A percentile compares a stretch with the other conserved stretches of the same genome.
Conservation (phyloP, 2,888 invertebrate genomes). For the Rhagonycha lutea region DNA sequence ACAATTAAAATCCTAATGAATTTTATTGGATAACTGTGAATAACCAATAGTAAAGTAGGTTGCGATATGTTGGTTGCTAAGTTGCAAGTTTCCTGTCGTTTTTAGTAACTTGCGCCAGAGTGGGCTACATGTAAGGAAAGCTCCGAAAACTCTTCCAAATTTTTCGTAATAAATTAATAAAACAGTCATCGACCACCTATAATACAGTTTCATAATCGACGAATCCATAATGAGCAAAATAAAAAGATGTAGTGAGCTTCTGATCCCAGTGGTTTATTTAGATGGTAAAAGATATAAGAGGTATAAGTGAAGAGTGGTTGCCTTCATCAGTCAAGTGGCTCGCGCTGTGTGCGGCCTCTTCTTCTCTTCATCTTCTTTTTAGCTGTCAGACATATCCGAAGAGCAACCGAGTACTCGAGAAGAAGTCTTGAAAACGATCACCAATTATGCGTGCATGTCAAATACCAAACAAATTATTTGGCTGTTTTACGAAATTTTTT, state of each 20-base stretch:
- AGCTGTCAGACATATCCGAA: slow-evolving; percentile 23
- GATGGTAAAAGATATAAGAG: slow-evolving; percentile 42
- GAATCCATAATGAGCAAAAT: slow-evolving; percentile 32
- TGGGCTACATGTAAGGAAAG: slow-evolving; percentile 32
- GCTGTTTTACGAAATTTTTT: background rate
- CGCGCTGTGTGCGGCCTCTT: slow-evolving; percentile 40
- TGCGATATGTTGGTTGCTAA: slow-evolving; percentile 45
- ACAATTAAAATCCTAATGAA: slow-evolving; percentile 9
- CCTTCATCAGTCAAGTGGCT: slow-evolving; percentile 42
- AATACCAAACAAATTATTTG: background rate
- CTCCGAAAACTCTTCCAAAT: background rate
- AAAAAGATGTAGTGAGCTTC: slow-evolving; percentile 37
- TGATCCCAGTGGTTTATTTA: slow-evolving; percentile 37
- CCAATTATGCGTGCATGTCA: background rate
- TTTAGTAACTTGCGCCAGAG: slow-evolving; percentile 26
- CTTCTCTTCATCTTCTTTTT: slow-evolving; percentile 28
- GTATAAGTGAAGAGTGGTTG: slow-evolving; percentile 41
- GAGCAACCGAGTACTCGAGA: background rate
- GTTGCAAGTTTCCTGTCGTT: slow-evolving; percentile 28
- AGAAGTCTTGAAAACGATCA: background rate
- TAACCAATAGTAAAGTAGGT: slow-evolving; percentile 45
- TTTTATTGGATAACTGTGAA: slow-evolving; percentile 24
- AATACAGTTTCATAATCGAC: slow-evolving; percentile 16
- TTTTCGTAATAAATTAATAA: background rate
- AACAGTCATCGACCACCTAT: background rate